phyloP scores from a whole-genome alignment of 2,888 invertebrate genomes.

The Hypena proboscidalis region DNA sequence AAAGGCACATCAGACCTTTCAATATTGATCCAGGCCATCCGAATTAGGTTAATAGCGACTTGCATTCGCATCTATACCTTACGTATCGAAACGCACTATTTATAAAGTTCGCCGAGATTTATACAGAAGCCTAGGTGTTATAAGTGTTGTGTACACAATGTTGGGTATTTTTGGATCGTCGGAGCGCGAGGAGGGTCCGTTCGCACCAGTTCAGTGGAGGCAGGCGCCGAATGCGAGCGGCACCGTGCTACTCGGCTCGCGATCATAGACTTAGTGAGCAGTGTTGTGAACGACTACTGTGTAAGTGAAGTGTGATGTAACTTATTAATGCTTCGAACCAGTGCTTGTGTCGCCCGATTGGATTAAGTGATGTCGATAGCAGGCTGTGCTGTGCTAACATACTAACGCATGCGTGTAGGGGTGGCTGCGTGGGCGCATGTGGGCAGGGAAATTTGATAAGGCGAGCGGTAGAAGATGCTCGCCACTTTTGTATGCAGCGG shows the following conservation, averaged over 20 bases:
- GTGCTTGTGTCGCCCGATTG: constrained; percentile 61
- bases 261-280: constrained; percentile 50
- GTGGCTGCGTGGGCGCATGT: constrained; percentile 67
- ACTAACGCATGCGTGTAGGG: constrained; percentile 74
- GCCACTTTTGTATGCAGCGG: constrained; percentile 83
- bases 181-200: constrained; percentile 58
- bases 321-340: constrained; percentile 59
- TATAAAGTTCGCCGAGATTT: constrained; percentile 71
- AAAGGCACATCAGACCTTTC: constrained; percentile 6
- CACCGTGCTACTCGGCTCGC: constrained; percentile 48
- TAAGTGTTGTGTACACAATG: constrained; percentile 82
- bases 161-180: constrained; percentile 75
- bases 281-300: constrained; percentile 59
- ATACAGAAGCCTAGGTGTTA: constrained; percentile 73
- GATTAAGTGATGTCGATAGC: constrained; percentile 62
- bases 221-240: constrained; percentile 61
- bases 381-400: constrained; percentile 75
- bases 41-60: constrained; percentile 52
- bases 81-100: constrained; percentile 56
- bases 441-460: constrained; percentile 84
- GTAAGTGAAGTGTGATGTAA: constrained; percentile 77
- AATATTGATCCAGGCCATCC: constrained; percentile 34
- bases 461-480: constrained; percentile 61
- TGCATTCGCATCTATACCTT: constrained; percentile 45
- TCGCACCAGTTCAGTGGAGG: constrained; percentile 64